Evolutionary conservation across 2,797 vertebrate species (phyloP).

Genomic region (Rhinella marina): DNA sequence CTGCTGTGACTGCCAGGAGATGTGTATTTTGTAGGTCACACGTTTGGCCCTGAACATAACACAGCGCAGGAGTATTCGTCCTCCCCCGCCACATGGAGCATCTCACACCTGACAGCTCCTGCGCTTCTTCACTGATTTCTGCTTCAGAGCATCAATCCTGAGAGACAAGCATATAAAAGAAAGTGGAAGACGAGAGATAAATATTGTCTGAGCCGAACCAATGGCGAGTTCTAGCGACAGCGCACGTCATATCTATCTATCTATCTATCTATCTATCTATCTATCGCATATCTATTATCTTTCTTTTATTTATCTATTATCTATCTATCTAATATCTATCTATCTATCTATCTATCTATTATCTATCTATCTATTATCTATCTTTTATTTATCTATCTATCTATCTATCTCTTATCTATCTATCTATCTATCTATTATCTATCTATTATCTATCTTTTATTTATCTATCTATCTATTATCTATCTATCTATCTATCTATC

Average conservation of each 20-base stretch:
- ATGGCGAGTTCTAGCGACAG: no score
- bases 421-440: no score
- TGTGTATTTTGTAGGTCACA: constrained; percentile 44
- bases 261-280: constrained; percentile 3
- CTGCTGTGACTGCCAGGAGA: not conserved
- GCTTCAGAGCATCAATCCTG: constrained; percentile 24
- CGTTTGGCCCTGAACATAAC: constrained; percentile 43
- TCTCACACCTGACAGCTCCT: constrained; percentile 52
- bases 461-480: no score
- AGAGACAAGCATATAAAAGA: constrained; percentile 23
- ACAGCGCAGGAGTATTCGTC: constrained; percentile 18
- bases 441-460: no score
- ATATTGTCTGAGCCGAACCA: constrained; percentile 41
- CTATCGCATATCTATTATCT: no score
- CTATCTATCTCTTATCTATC: no score
- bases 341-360: not conserved
- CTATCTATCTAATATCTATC: no score
- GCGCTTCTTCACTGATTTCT: constrained; percentile 36
- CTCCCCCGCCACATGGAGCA: constrained; percentile 42
- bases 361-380: not conserved
- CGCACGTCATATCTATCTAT: not conserved
- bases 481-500: no score
- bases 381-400: no score
- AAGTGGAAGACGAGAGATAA: constrained; percentile 25
- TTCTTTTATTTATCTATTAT: no score